Conservation (phyloP, 2,113 vertebrate genomes). For the Nothocercus julius region DNA sequence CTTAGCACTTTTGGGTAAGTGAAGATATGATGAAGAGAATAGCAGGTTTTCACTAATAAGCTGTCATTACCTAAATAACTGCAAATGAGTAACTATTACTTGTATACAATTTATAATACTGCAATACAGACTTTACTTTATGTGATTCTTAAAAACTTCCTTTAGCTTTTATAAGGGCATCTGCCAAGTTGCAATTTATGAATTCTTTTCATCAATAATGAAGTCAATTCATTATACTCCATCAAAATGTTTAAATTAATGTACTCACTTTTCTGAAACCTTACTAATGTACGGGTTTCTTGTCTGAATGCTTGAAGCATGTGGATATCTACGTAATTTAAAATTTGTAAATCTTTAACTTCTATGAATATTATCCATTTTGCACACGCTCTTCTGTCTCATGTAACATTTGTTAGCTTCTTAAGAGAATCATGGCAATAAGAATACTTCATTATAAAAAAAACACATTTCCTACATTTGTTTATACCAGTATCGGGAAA, state of each 20-base stretch:
- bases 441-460: background rate
- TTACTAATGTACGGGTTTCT: background rate
- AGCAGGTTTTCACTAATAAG: background rate
- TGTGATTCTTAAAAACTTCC: background rate
- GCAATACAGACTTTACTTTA: background rate
- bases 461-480: background rate
- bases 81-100: background rate
- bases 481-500: background rate
- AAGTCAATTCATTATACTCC: background rate
- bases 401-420: background rate
- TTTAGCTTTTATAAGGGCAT: background rate
- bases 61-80: slow-evolving; percentile 11
- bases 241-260: background rate
- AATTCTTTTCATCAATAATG: background rate
- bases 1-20: background rate
- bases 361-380: slow-evolving; percentile 5
- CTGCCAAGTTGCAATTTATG: background rate
- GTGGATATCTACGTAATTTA: background rate
- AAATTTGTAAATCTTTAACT: background rate
- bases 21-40: background rate
- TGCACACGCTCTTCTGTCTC: background rate
- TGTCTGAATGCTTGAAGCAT: background rate
- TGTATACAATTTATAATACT: background rate
- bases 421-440: background rate
- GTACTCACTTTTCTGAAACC: background rate